Percentiles rank a stretch among this genome's conserved stretches.
phyloP scores from a whole-genome alignment of 2,888 invertebrate species.

The Drosophila niveifrons region DNA sequence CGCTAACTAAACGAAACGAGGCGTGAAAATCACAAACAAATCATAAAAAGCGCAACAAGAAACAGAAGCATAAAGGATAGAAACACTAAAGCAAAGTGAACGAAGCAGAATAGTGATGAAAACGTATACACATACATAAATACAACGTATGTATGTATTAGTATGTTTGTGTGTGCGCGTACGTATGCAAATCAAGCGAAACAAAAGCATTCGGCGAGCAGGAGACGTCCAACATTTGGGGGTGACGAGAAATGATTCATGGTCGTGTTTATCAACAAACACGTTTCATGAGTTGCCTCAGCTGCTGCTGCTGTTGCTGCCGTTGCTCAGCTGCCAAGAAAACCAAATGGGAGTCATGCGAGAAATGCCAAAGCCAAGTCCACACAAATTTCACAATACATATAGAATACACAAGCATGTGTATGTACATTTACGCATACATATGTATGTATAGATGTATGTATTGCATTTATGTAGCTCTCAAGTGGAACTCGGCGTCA shows the following conservation, averaged over 20 bases:
- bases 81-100: conserved; percentile 3
- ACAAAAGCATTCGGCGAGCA: conserved; percentile 39
- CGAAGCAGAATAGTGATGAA: conserved; percentile 15
- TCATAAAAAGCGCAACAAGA: conserved; percentile 80
- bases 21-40: conserved; percentile 81
- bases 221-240: conserved; percentile 15
- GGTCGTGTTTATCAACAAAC: conserved; percentile 80
- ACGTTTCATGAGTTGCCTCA: conserved; percentile 67
- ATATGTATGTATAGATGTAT: conserved; percentile 2
- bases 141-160: conserved; percentile 4
- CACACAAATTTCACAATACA: conserved; percentile 41
- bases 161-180: conserved; percentile 55
- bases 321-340: conserved; percentile 60
- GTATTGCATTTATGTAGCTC: background rate
- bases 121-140: conserved; percentile 30
- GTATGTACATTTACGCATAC: background rate
- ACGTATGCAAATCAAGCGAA: conserved; percentile 73
- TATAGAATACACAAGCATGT: conserved; percentile 1
- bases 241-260: conserved; percentile 74
- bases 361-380: conserved; percentile 56
- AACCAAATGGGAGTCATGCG: conserved; percentile 58
- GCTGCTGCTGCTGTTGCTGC: conserved; percentile 27
- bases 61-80: conserved; percentile 19
- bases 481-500: conserved; percentile 32
- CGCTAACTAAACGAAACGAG: conserved; percentile 68